A percentile compares a stretch with the other conserved stretches of the same genome.
phyloP scores from a whole-genome alignment of 2,113 vertebrate genomes.

The Tor tambroides region DNA sequence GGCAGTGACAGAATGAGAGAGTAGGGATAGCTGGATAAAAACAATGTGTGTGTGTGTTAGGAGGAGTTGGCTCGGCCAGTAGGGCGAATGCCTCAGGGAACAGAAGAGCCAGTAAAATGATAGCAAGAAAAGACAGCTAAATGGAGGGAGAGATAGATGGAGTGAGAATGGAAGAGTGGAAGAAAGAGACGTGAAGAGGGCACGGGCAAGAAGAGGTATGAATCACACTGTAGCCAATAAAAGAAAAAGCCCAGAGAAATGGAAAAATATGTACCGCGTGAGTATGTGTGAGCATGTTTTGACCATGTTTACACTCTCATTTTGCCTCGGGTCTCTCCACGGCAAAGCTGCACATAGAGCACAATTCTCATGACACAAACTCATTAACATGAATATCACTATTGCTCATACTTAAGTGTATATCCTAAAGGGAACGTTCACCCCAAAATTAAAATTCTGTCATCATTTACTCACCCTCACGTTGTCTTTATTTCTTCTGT shows the following conservation, averaged over 20 bases:
- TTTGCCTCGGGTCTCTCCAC: constrained; percentile 55
- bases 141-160: constrained; percentile 7
- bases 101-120: constrained; percentile 42
- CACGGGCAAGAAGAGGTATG: constrained; percentile 42
- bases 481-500: background rate
- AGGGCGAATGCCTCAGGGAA: constrained; percentile 35
- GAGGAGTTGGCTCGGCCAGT: constrained; percentile 1
- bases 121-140: constrained; percentile 35
- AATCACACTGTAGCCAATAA: constrained; percentile 46
- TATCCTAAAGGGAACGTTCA: background rate
- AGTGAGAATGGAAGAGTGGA: constrained; percentile 32
- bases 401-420: constrained; percentile 8
- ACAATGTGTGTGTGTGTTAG: background rate
- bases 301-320: background rate
- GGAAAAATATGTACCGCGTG: constrained; percentile 27
- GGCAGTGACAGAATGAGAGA: constrained; percentile 22
- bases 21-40: background rate
- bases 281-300: constrained; percentile 36
- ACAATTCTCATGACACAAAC: constrained; percentile 57
- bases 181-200: constrained; percentile 23
- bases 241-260: constrained; percentile 43
- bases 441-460: background rate
- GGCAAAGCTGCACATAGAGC: constrained; percentile 53
- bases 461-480: background rate
- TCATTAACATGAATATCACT: constrained; percentile 47